These are phyloP conservation scores for Nanorana parkeri DNA, from an alignment of 2,113 vertebrate species.

Conservation along the genomic window DNA sequence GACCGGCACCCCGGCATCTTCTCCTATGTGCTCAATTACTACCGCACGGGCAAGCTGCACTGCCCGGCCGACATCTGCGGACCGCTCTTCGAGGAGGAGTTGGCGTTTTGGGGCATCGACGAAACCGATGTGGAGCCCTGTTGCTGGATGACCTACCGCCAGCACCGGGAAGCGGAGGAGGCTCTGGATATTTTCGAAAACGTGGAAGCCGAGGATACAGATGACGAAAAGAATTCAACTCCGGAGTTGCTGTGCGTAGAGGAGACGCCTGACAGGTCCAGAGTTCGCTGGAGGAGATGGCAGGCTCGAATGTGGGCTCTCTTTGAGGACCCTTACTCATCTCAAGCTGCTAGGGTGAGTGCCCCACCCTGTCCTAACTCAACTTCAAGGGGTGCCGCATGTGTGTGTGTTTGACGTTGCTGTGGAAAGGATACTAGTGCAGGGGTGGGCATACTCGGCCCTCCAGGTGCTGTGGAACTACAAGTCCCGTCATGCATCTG, in stretches of 20 bases:
- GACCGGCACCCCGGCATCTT: conserved; percentile 96
- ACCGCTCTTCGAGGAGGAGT: conserved; percentile 96
- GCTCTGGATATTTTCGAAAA: conserved; percentile 94
- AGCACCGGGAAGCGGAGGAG: conserved; percentile 95
- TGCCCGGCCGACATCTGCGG: conserved; percentile 97
- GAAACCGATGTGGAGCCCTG: conserved; percentile 98
- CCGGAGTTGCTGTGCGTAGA: conserved; percentile 84
- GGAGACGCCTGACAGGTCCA: conserved; percentile 77
- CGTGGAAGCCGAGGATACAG: conserved; percentile 76
- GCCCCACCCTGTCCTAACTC: not conserved
- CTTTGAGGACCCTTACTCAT: conserved; percentile 96
- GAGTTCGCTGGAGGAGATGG: conserved; percentile 82
- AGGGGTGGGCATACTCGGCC: no score
- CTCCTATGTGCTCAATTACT: conserved; percentile 96
- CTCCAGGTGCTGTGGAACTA: no score
- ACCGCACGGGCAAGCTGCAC: conserved; percentile 97
- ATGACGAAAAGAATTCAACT: conserved; percentile 74
- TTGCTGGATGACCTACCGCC: conserved; percentile 98
- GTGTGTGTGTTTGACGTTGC: no score
- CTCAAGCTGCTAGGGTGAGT: conserved; percentile 92
- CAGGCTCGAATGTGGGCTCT: conserved; percentile 93
- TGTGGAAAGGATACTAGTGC: no score
- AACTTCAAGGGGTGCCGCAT: no score
- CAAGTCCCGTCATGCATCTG: no score
- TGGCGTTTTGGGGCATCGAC: conserved; percentile 96